Percentiles rank a stretch among this genome's conserved stretches.
Conservation (phyloP, 2,888 invertebrate species). For the Ectemnius continuus region DNA sequence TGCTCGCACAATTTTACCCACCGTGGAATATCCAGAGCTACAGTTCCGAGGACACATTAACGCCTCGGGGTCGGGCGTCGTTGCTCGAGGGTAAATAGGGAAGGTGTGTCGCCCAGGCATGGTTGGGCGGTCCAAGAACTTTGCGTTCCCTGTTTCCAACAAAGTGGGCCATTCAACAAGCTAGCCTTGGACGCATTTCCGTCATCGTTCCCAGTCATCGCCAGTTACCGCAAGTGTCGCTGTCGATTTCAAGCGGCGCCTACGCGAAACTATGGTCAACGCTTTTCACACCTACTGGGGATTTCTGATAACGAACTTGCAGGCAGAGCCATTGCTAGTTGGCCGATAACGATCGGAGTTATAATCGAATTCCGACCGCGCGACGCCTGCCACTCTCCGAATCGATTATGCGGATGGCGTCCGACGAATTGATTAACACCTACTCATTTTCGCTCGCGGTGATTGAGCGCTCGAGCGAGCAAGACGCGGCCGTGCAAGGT, state of each 20-base stretch:
- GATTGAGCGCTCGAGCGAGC: background rate
- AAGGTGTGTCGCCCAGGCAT: background rate
- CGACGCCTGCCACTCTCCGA: background rate
- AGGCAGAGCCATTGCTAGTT: background rate
- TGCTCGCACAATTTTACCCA: constrained; percentile 9
- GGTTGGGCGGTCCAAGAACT: constrained; percentile 34
- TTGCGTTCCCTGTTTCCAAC: constrained; percentile 7
- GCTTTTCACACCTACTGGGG: background rate
- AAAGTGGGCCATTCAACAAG: background rate
- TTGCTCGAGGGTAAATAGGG: constrained; percentile 11
- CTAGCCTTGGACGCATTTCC: background rate
- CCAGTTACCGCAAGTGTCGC: too few relatives aligned
- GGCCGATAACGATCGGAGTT: constrained; percentile 1
- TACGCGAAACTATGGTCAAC: background rate
- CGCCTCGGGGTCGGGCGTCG: constrained; percentile 5
- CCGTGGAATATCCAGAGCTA: constrained; percentile 20
- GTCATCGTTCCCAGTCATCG: too few relatives aligned
- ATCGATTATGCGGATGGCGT: background rate
- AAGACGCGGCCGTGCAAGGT: background rate
- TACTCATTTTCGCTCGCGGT: background rate
- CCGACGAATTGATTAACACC: constrained; percentile 5
- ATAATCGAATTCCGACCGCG: constrained; percentile 3
- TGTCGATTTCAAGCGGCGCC: too few relatives aligned
- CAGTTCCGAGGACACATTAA: background rate
- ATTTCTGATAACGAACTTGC: constrained; percentile 1